phyloP scores from a whole-genome alignment of 2,113 vertebrate genomes.

The Nanorana parkeri region DNA sequence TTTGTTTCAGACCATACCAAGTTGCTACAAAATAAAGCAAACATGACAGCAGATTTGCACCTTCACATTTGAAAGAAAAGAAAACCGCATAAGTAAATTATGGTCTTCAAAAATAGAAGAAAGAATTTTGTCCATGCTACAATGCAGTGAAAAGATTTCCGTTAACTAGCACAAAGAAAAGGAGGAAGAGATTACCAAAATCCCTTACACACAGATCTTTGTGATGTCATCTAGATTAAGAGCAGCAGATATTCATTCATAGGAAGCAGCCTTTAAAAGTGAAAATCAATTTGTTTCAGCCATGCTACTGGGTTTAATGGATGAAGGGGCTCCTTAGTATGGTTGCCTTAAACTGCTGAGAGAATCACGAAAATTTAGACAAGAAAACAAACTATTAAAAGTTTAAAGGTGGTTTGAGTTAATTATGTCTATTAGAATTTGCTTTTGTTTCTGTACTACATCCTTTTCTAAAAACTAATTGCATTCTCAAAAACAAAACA shows the following conservation, averaged over 20 bases:
- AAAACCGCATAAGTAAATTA: neutral
- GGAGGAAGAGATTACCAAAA: conserved; percentile 26
- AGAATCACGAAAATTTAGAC: neutral
- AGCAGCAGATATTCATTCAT: conserved; percentile 8
- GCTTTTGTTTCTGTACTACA: neutral
- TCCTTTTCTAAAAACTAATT: conserved; percentile 8
- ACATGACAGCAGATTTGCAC: no score
- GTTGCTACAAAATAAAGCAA: no score
- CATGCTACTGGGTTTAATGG: conserved; percentile 6
- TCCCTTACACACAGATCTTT: conserved; percentile 3
- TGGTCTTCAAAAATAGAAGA: neutral
- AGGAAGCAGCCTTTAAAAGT: neutral
- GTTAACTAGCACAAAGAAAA: conserved; percentile 8
- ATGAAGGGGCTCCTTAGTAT: conserved; percentile 3
- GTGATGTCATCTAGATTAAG: conserved; percentile 13
- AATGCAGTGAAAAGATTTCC: neutral
- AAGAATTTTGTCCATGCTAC: no score
- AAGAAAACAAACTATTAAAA: conserved; percentile 14
- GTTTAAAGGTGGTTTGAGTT: conserved; percentile 20
- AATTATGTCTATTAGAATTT: conserved; percentile 24
- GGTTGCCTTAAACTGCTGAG: conserved; percentile 1
- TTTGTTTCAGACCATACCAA: no score
- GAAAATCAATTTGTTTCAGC: conserved; percentile 31
- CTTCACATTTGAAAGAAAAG: no score
- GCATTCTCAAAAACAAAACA: neutral